phyloP scores from a whole-genome alignment of 1,140 invertebrate species.

The Pseudomyrmex concolor region DNA sequence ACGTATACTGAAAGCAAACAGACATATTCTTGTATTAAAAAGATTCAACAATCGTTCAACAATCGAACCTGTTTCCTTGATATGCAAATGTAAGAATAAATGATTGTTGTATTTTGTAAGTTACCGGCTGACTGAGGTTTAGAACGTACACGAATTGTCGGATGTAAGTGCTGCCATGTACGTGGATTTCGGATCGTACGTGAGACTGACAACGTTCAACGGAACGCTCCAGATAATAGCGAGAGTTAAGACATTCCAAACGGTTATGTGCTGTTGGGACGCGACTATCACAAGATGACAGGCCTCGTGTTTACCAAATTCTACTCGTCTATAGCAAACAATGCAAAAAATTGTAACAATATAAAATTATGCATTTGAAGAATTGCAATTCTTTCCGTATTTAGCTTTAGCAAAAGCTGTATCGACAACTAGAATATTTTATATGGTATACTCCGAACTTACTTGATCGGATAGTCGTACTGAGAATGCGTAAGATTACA shows the following conservation, averaged over 20 bases:
- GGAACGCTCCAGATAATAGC: constrained; percentile 87
- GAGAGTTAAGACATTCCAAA: constrained; percentile 91
- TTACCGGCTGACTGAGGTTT: not conserved
- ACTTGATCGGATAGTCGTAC: constrained; percentile 80
- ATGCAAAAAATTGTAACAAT: not conserved
- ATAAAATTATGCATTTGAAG: constrained; percentile 18
- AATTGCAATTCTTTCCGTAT: not conserved
- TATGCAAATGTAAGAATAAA: not conserved
- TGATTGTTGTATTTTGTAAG: not conserved
- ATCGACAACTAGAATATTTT: not conserved
- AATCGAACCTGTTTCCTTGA: not conserved
- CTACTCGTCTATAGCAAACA: constrained; percentile 83
- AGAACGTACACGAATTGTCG: constrained; percentile 86
- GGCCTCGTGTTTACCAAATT: constrained; percentile 88
- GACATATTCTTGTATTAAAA: constrained; percentile 4
- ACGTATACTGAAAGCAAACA: constrained; percentile 85
- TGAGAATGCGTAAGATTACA: constrained; percentile 81
- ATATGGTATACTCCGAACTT: constrained; percentile 52
- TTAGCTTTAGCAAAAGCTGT: not conserved
- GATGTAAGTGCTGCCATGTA: constrained; percentile 89
- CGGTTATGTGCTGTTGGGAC: constrained; percentile 86
- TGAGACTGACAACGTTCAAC: constrained; percentile 84
- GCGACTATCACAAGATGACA: constrained; percentile 88
- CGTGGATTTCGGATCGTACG: constrained; percentile 87
- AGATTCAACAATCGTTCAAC: not conserved